Base-by-base conservation (phyloP, 2,797 vertebrate genomes). In the Sitta carolinensis region DNA sequence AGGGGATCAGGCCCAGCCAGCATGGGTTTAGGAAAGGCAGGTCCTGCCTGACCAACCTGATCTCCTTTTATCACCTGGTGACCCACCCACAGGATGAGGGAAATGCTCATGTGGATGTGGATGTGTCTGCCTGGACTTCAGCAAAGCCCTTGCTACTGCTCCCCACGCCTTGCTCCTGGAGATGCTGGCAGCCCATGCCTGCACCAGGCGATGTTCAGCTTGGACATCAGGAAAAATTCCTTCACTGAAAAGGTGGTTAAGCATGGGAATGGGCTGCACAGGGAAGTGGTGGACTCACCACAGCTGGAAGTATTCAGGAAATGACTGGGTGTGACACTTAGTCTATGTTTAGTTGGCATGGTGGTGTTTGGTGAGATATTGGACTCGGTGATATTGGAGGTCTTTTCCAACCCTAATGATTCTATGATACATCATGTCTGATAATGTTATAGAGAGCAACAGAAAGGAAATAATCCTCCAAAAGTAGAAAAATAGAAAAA, bases 351-450 rank as follows among this genome's bases (percentile, higher is more conserved):
- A 34, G 47, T 7, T 59, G 40, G 22, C 34, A 26, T 42, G 12
- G 52, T 40, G 61, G 25, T 67, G 21, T 40, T 45, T 34, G 32
- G 76, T 30, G 40, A 48, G 36, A 30, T 42, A 6, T 1, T 55
- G 32, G 50, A 22, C 32, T 47, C 2, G 0, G 26, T 30, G 68
- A 26, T 9, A n/a, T 3, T 5, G 4, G 40, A 52, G 29, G 13
- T 51, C 51, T 38, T 64, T 40, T n/a, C 59, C n/a, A 73, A 45
- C 38, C 27, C n/a, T 25, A 58, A 66, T 18, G 23, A 51, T 10
- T 16, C n/a, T 18, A 14, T 29, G 59, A 19, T 16, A 54, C 0
- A 0, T 38, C 32, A 74, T 16, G 8, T 52, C 57, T 74, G 58
- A 63, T 45, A 74, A 67, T 36, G 48, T 23, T 45, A 57, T 4